phyloP scores from a whole-genome alignment of 2,888 invertebrate species.

The Suillia variegata region DNA sequence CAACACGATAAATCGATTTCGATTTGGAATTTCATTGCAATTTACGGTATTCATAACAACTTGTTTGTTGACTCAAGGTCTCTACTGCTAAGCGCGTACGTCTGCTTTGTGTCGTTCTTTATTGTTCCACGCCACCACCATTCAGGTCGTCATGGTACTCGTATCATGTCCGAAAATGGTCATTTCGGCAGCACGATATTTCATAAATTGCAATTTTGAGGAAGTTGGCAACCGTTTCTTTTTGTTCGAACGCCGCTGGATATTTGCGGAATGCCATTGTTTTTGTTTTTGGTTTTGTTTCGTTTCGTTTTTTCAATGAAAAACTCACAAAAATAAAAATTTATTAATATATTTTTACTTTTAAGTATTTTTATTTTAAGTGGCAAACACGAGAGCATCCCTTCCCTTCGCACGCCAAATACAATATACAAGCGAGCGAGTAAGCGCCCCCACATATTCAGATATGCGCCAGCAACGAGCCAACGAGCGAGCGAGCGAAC shows the following conservation, averaged over 20 bases:
- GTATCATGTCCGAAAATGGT: not conserved
- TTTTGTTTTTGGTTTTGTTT: too few relatives aligned
- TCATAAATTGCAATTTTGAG: slow-evolving; percentile 4
- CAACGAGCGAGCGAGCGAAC: too few relatives aligned
- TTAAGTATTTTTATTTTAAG: too few relatives aligned
- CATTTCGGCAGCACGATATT: not conserved
- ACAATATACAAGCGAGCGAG: not conserved
- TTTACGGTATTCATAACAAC: slow-evolving; percentile 36
- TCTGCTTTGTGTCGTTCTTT: too few relatives aligned
- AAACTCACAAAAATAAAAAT: slow-evolving; percentile 4
- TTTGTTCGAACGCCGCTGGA: slow-evolving; percentile 24
- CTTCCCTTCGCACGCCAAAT: too few relatives aligned
- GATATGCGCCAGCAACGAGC: too few relatives aligned
- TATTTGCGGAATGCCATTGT: slow-evolving; percentile 27
- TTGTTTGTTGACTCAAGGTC: slow-evolving; percentile 26
- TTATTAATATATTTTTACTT: too few relatives aligned
- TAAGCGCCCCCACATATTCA: not conserved
- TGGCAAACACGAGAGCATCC: too few relatives aligned
- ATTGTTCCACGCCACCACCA: too few relatives aligned
- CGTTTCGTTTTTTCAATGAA: too few relatives aligned
- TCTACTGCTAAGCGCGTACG: too few relatives aligned
- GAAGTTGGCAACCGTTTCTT: not conserved
- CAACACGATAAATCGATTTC: slow-evolving; percentile 4
- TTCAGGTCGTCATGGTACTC: too few relatives aligned
- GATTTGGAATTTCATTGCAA: slow-evolving; percentile 31